These are phyloP conservation scores for Polypterus bichir DNA, from an alignment of 2,113 vertebrate species.

Conservation along the genomic window DNA sequence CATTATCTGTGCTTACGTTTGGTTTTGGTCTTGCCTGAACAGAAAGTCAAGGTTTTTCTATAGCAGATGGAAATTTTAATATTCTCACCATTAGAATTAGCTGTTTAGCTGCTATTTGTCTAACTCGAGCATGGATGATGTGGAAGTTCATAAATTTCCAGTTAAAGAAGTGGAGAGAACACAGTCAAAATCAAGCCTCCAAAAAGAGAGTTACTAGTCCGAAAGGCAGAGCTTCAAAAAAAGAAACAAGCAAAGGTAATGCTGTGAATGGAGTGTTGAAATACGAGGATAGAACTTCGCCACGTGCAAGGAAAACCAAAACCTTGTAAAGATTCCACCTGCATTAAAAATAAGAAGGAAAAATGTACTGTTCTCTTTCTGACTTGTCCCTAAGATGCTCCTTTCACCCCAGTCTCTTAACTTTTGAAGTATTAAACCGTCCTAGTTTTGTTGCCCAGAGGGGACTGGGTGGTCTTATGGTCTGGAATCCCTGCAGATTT, in stretches of 20 bases:
- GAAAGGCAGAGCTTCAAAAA: constrained; percentile 56
- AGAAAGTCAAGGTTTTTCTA: constrained; percentile 58
- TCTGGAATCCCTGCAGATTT: no score
- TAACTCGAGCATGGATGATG: constrained; percentile 79
- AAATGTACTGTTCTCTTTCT: no score
- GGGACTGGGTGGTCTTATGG: no score
- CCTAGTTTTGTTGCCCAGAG: constrained; percentile 33
- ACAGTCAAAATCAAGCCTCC: constrained; percentile 55
- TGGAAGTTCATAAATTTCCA: constrained; percentile 77
- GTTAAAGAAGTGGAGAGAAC: constrained; percentile 68
- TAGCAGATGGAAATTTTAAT: constrained; percentile 60
- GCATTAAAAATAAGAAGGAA: no score
- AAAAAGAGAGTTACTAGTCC: constrained; percentile 52
- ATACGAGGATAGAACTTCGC: constrained; percentile 48
- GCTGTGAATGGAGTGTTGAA: constrained; percentile 54
- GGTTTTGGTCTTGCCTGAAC: constrained; percentile 62
- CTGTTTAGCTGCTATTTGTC: constrained; percentile 62
- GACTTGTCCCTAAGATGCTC: no score
- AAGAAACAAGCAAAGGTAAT: constrained; percentile 46
- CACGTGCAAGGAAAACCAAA: constrained; percentile 59
- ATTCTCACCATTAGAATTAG: constrained; percentile 65
- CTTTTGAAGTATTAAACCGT: no score
- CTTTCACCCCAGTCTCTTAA: no score
- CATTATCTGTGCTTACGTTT: constrained; percentile 64
- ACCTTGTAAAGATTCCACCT: constrained; percentile 33